Evolutionary conservation across 2,888 invertebrate species (phyloP).

Genomic region (Melolontha melolontha): DNA sequence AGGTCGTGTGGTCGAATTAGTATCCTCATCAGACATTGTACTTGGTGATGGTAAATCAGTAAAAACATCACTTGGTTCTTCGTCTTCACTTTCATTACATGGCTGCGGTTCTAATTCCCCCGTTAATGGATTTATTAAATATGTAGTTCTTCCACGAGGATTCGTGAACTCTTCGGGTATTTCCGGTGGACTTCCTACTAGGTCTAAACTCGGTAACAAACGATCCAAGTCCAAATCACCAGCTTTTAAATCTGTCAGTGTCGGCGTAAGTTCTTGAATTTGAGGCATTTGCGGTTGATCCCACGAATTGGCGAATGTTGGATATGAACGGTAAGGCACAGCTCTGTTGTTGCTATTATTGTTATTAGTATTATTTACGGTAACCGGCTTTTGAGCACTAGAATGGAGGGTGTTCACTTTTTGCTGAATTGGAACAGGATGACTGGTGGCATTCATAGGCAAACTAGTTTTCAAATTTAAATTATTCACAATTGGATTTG

Average conservation of each 20-base stretch:
- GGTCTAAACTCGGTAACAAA: constrained; percentile 73
- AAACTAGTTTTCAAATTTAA: constrained; percentile 29
- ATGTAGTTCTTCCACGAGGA: constrained; percentile 69
- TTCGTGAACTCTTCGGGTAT: constrained; percentile 65
- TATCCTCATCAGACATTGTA: constrained; percentile 71
- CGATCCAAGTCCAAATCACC: constrained; percentile 72
- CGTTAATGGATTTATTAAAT: constrained; percentile 90
- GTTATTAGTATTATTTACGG: constrained; percentile 40
- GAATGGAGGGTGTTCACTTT: constrained; percentile 32
- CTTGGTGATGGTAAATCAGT: constrained; percentile 61
- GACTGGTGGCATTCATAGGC: constrained; percentile 18
- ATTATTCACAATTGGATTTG: constrained; percentile 30
- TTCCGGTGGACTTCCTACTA: constrained; percentile 68
- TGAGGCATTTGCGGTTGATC: constrained; percentile 54
- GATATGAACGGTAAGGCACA: constrained; percentile 64
- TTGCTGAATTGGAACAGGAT: constrained; percentile 16
- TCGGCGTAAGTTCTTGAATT: constrained; percentile 63
- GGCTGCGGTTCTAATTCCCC: constrained; percentile 86
- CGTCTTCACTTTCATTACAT: constrained; percentile 71
- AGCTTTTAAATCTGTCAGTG: constrained; percentile 63
- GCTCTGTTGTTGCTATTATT: constrained; percentile 42
- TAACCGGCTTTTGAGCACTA: constrained; percentile 40
- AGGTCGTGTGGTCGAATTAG: constrained; percentile 69
- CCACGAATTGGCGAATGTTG: constrained; percentile 45
- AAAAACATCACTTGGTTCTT: constrained; percentile 62